phyloP scores from a whole-genome alignment of 2,888 invertebrate species.

The Andrena marginata region DNA sequence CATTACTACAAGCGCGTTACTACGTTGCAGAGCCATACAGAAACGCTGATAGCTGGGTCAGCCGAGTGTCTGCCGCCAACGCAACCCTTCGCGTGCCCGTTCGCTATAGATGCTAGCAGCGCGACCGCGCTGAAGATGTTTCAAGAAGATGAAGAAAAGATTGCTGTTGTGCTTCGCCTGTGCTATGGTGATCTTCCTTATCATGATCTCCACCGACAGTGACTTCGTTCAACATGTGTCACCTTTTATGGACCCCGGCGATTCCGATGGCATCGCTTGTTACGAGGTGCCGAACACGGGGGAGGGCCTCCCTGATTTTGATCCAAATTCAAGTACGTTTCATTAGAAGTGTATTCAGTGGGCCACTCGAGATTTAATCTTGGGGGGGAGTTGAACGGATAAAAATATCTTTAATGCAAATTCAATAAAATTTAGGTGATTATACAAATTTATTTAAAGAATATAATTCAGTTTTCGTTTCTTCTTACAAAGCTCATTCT shows the following conservation, averaged over 20 bases:
- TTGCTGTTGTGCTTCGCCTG: constrained; percentile 70
- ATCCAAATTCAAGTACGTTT: constrained; percentile 55
- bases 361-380: background rate
- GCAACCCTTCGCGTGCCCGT: too few species aligned
- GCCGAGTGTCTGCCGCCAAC: too few species aligned
- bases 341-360: background rate
- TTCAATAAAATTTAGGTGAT: too few species aligned
- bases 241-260: constrained; percentile 56
- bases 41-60: too few species aligned
- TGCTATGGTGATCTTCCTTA: constrained; percentile 72
- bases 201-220: constrained; percentile 72
- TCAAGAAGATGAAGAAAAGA: constrained; percentile 72
- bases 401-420: background rate
- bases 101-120: background rate
- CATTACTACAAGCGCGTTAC: too few species aligned
- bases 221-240: constrained; percentile 68
- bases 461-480: too few species aligned
- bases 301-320: constrained; percentile 59
- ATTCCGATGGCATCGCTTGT: constrained; percentile 41
- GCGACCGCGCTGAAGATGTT: background rate
- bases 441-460: too few species aligned
- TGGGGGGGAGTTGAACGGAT: background rate
- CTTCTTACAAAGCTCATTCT: too few species aligned
- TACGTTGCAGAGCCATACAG: too few species aligned
- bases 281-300: constrained; percentile 27